Base-by-base conservation (phyloP, 2,888 invertebrate genomes). In the Hartigia nigra region DNA sequence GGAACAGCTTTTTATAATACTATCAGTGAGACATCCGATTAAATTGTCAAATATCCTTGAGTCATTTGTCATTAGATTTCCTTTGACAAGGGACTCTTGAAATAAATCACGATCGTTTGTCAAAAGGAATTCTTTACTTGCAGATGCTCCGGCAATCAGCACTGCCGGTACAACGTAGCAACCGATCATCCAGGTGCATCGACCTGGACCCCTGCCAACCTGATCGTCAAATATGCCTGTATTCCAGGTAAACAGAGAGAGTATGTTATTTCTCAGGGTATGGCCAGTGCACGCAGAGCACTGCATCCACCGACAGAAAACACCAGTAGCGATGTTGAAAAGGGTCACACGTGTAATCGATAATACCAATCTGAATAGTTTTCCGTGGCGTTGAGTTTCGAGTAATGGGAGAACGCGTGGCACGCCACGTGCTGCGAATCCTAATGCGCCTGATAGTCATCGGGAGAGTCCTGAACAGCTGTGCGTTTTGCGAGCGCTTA, bases 81-180 rank as follows among this genome's bases (percentile, higher is more conserved):
- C 55, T 55, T 55, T 14, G 9, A 23, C 1, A 23, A 0, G 14
- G 39, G 23, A 55, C 55, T 55, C 5, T 39, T 23, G 2, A 2
- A 55, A 5, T 23, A 55, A 55, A 55, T 55, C 55, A 23, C 2
- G 55, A 55, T 39, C 39, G 14, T 23, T 23, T 23, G 39, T 39
- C 14, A 39, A 39, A 39, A 14, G 9, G 2, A 55, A 31, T 1
- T 36, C 78, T 82, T 69, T 77, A 70, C 91, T 91, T 93, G 3
- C 93, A 96, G 96, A 90, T 96, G 96, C 91, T 95, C 95, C 11
- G 96, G 96, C 0, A 94, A 94, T 80, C 95, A 95, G 86, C 95
- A 95, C 88, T 96, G 96, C 91, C 95, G 95, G 86, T 96, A 95
- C 88, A 93, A 94, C 80, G 91, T 96, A 81, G 91, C 92, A 0